These are phyloP conservation scores for Fregata magnificens DNA, from an alignment of 2,113 vertebrate genomes.

Conservation along the genomic window DNA sequence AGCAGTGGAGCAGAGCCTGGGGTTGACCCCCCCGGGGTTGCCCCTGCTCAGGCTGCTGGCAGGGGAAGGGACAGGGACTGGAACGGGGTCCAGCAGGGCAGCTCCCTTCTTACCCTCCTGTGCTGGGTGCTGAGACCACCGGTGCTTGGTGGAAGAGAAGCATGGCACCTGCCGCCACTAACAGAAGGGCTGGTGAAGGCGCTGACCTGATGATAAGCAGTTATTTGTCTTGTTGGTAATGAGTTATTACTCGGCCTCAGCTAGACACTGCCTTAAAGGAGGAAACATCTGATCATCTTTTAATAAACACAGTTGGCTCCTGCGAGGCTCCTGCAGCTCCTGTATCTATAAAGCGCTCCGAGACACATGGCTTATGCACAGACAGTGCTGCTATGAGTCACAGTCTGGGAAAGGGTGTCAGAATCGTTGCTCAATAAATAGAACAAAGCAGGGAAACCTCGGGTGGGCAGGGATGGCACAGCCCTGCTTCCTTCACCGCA, in stretches of 20 bases:
- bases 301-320: slow-evolving; percentile 54
- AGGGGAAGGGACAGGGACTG: not conserved
- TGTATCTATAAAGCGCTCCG: not conserved
- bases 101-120: not conserved
- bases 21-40: not conserved
- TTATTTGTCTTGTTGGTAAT: slow-evolving; percentile 25
- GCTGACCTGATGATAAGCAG: not conserved
- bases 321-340: slow-evolving; percentile 19
- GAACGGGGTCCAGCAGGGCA: not conserved
- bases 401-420: slow-evolving; percentile 27
- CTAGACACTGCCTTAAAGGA: slow-evolving; percentile 40
- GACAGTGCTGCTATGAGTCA: slow-evolving; percentile 41
- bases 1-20: not conserved
- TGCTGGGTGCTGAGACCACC: not conserved
- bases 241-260: slow-evolving; percentile 41
- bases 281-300: slow-evolving; percentile 57
- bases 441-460: slow-evolving; percentile 50
- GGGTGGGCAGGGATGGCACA: slow-evolving; percentile 45
- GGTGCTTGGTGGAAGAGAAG: not conserved
- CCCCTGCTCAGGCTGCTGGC: not conserved
- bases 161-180: fast-evolving
- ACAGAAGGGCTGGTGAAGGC: not conserved
- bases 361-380: slow-evolving; percentile 1
- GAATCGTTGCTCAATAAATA: slow-evolving; percentile 15
- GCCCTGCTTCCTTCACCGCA: not conserved